Conservation (phyloP, 2,113 vertebrate genomes). For the Alosa alosa region DNA sequence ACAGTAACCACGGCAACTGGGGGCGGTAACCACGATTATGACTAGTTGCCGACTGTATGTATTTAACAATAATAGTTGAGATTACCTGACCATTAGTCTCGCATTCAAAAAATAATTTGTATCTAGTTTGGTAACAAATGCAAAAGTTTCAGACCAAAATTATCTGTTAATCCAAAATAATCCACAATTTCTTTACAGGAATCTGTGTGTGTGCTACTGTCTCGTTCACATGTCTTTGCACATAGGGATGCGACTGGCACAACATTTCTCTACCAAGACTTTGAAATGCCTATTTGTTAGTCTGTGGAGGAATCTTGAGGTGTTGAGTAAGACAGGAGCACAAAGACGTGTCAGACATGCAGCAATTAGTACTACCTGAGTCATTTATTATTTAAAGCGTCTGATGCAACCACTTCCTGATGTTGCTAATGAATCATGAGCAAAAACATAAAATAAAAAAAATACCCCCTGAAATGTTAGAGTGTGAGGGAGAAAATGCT, state of each 20-base stretch:
- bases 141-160: too few species aligned
- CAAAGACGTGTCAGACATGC: background rate
- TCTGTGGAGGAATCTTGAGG: background rate
- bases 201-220: background rate
- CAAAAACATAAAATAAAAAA: background rate
- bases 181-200: background rate
- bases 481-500: background rate
- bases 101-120: too few species aligned
- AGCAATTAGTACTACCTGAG: background rate
- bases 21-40: too few species aligned
- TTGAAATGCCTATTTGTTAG: background rate
- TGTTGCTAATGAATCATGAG: background rate
- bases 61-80: too few species aligned
- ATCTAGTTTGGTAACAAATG: too few species aligned
- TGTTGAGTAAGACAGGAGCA: background rate
- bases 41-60: too few species aligned
- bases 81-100: too few species aligned
- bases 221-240: background rate
- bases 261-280: background rate
- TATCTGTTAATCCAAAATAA: too few species aligned
- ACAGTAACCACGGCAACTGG: too few species aligned
- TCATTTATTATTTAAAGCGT: background rate
- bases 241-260: background rate
- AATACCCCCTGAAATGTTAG: background rate
- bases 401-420: background rate